Percentiles rank a stretch among this genome's conserved stretches.
These are phyloP conservation scores for Acanthococcus lagerstroemiae DNA, from an alignment of 2,888 invertebrate species.

Conservation along the genomic window DNA sequence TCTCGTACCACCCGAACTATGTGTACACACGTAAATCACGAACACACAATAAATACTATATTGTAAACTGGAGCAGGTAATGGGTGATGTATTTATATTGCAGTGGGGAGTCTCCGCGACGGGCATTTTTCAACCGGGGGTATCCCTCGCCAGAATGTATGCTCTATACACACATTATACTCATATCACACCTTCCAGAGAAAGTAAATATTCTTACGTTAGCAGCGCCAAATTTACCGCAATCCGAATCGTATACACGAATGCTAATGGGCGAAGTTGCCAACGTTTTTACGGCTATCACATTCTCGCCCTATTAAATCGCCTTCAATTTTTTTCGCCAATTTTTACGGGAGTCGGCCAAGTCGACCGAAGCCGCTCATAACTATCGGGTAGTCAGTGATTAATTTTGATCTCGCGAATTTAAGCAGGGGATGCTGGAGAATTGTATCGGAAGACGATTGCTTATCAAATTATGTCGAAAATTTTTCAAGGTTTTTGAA, in stretches of 20 bases:
- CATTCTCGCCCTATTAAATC: background rate
- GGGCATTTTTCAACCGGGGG: slow-evolving; percentile 11
- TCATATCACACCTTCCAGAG: background rate
- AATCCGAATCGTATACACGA: no score
- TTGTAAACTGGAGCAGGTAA: slow-evolving; percentile 28
- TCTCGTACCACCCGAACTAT: background rate
- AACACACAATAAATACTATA: slow-evolving; percentile 26
- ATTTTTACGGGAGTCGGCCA: no score
- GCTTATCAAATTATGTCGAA: no score
- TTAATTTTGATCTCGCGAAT: no score
- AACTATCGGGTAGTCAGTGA: no score
- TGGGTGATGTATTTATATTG: slow-evolving; percentile 27
- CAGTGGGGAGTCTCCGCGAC: slow-evolving; percentile 22
- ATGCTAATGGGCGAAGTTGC: no score
- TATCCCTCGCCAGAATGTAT: slow-evolving; percentile 8
- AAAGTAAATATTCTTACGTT: background rate
- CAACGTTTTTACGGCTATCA: background rate
- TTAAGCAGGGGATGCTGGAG: no score
- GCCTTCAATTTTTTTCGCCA: background rate
- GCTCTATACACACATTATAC: background rate
- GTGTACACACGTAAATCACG: slow-evolving; percentile 8
- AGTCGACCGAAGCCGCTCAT: no score
- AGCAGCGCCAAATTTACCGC: background rate
- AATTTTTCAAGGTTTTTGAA: no score
- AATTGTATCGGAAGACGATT: no score